Base-by-base conservation (phyloP, 1,140 invertebrate species). In the Monomorium pharaonis region DNA sequence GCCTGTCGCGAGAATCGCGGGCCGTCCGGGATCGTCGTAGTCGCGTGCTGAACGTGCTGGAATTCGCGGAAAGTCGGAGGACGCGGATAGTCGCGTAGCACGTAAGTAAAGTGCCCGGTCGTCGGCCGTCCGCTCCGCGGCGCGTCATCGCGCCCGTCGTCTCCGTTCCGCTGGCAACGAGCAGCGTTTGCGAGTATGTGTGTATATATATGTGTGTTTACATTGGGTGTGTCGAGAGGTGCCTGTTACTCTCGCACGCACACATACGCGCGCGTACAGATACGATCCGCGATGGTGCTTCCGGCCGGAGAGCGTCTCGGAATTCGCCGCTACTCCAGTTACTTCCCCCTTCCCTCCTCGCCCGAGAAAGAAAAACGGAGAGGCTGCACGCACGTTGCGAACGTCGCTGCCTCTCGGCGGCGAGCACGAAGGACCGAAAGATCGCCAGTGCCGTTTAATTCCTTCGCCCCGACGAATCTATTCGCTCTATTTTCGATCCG, bases 141-240 rank as follows among this genome's bases (percentile, higher is more conserved):
- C 37, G 72, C 72, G 42, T 30, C 84, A 86, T 77, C 83, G 37
- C 87, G 42, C 3, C 18, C 54, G 54, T 56, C 56, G 30, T n/a
- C 62, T n/a, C 18, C 0, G 33, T 10, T 44, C 63, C 63, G 63
- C 33, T 60, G 5, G 69, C 37, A 16, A 49, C 30, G 65, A 72
- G 60, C 69, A 77, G 65, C 62, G 62, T 42, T 65, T 47, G 87
- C 51, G 70, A 44, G 33, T 63, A 86, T 92, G 91, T n/a, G n/a
- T n/a, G n/a, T n/a, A n/a, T n/a, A n/a, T n/a, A n/a, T n/a, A n/a
- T n/a, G n/a, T 93, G 87, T 92, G 92, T 93, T 92, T 93, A 93
- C 89, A 86, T 85, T 91, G 92, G 92, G 92, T 93, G 92, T 92
- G 91, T 93, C 92, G 91, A 92, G 91, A 88, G 24, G 33, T 65